These are phyloP conservation scores for Pelusios castaneus DNA, from an alignment of 2,113 vertebrate species.

Conservation along the genomic window DNA sequence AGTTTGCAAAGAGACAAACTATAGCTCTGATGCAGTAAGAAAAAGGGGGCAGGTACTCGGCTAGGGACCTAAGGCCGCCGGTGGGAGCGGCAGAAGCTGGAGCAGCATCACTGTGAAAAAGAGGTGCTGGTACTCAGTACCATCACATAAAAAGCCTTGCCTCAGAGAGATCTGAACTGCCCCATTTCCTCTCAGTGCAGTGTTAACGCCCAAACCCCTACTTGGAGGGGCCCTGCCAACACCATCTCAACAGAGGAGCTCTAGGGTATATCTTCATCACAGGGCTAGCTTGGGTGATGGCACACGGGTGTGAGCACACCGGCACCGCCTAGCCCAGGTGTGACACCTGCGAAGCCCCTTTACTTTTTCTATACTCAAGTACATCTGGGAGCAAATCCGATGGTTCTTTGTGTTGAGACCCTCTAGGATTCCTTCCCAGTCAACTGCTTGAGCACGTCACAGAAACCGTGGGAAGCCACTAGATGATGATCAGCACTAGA, in stretches of 20 bases:
- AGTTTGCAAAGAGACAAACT: background rate
- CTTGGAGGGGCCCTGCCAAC: background rate
- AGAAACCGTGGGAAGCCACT: background rate
- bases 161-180: background rate
- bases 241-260: fast-evolving
- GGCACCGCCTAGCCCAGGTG: background rate
- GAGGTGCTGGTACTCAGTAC: too few species aligned
- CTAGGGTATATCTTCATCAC: background rate
- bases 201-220: background rate
- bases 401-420: background rate
- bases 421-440: background rate
- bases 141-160: too few species aligned
- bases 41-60: too few species aligned
- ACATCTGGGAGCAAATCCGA: background rate
- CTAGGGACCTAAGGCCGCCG: too few species aligned
- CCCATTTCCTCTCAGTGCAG: background rate
- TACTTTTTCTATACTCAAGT: background rate
- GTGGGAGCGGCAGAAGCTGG: too few species aligned
- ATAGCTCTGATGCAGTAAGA: too few species aligned
- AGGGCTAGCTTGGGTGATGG: background rate
- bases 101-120: too few species aligned
- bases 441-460: background rate
- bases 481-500: background rate
- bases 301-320: background rate
- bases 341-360: background rate